phyloP scores from a whole-genome alignment of 2,888 invertebrate genomes.

The Catocala nupta region DNA sequence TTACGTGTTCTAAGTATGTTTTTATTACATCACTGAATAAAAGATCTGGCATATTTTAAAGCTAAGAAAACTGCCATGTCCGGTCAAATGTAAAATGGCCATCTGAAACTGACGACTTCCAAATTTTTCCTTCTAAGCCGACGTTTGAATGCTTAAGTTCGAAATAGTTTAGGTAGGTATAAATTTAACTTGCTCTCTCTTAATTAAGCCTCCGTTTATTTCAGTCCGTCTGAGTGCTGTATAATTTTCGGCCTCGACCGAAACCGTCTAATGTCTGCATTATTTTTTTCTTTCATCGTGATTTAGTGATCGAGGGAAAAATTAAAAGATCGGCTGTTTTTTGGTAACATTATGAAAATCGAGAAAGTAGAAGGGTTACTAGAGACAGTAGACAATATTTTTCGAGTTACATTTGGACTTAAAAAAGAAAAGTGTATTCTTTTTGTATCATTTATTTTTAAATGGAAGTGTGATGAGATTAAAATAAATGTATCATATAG shows the following conservation, averaged over 20 bases:
- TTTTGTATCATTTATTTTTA: too few relatives aligned
- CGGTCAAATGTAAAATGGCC: too few relatives aligned
- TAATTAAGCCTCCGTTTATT: slow-evolving; percentile 41
- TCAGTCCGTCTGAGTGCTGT: slow-evolving; percentile 29
- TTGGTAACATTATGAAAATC: neutral
- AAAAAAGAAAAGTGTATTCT: too few relatives aligned
- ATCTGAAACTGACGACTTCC: neutral
- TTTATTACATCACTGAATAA: too few relatives aligned
- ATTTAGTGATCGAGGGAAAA: slow-evolving; percentile 4
- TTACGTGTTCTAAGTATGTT: too few relatives aligned
- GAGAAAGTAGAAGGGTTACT: slow-evolving; percentile 8
- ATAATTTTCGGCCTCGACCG: slow-evolving; percentile 30
- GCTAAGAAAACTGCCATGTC: neutral
- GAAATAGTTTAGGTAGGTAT: slow-evolving; percentile 23
- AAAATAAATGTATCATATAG: too few relatives aligned
- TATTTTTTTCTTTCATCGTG: slow-evolving; percentile 14
- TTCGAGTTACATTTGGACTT: too few relatives aligned
- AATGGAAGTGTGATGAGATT: too few relatives aligned
- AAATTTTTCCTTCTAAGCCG: neutral
- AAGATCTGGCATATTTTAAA: too few relatives aligned
- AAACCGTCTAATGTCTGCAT: slow-evolving; percentile 16
- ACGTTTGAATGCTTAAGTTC: neutral
- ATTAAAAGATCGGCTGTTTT: slow-evolving; percentile 11
- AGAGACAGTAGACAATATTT: too few relatives aligned
- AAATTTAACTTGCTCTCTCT: slow-evolving; percentile 29